A percentile compares a stretch with the other conserved stretches of the same genome.
Conservation (phyloP, 2,797 vertebrate species). For the Mus caroli region DNA sequence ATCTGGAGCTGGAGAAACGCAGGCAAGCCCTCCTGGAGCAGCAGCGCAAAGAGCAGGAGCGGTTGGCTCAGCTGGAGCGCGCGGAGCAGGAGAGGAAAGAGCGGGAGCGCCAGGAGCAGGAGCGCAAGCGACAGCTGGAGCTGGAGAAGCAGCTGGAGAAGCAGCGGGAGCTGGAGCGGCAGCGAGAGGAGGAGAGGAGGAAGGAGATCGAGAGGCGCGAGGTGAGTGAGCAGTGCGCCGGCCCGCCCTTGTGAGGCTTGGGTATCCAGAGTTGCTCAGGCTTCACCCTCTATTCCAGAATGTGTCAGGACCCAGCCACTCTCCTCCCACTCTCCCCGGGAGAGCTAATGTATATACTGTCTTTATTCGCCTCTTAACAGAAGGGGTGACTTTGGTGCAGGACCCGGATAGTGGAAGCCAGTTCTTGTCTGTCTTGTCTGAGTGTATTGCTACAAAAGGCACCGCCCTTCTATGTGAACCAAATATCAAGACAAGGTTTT, state of each 20-base stretch:
- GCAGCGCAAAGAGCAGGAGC: slow-evolving; percentile 98
- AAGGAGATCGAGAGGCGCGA: slow-evolving; percentile 98
- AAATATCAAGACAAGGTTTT: slow-evolving; percentile 10
- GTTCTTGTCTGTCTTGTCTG: not conserved
- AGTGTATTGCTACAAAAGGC: not conserved
- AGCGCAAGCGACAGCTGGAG: slow-evolving; percentile 96
- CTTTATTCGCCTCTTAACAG: not conserved
- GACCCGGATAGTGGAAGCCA: not conserved
- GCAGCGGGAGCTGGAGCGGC: slow-evolving; percentile 96
- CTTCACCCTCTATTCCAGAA: not conserved
- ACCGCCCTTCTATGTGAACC: not conserved
- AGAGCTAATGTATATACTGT: not conserved
- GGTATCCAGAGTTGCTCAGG: not conserved
- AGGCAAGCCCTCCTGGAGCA: slow-evolving; percentile 96
- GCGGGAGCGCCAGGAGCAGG: slow-evolving; percentile 96
- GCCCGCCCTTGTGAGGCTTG: not conserved
- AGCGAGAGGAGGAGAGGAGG: slow-evolving; percentile 96
- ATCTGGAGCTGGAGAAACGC: slow-evolving; percentile 97
- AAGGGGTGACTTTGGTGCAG: not conserved
- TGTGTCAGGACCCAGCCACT: not conserved
- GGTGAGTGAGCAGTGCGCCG: slow-evolving; percentile 89
- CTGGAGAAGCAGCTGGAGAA: slow-evolving; percentile 96
- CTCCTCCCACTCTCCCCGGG: accelerated
- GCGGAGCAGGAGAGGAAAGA: slow-evolving; percentile 97
- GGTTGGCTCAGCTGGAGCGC: slow-evolving; percentile 94